Evolutionary conservation across 2,113 vertebrate genomes (phyloP).

Genomic region (Climacteris rufus): DNA sequence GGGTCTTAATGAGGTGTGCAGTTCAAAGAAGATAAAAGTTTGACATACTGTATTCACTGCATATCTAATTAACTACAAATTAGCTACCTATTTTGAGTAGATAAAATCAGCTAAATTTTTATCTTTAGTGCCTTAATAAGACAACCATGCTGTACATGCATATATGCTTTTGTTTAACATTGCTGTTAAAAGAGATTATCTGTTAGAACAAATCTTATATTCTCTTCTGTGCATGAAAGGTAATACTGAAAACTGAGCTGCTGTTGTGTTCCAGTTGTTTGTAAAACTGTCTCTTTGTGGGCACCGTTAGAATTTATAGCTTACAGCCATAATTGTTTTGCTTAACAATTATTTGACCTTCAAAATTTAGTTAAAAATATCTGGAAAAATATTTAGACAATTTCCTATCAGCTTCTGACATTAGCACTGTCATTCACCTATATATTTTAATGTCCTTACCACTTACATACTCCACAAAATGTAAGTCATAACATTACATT

Average conservation of each 20-base stretch:
- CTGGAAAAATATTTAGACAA: background rate
- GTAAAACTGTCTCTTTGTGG: background rate
- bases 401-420: background rate
- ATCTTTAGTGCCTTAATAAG: background rate
- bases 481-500: background rate
- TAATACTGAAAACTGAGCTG: background rate
- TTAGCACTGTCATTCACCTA: background rate
- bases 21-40: background rate
- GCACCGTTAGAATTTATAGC: background rate
- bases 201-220: background rate
- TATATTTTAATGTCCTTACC: background rate
- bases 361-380: background rate
- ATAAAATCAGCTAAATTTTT: background rate
- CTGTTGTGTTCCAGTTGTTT: background rate
- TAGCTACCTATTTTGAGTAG: background rate
- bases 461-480: background rate
- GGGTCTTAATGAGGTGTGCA: background rate
- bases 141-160: background rate
- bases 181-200: background rate
- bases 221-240: background rate
- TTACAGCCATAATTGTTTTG: background rate
- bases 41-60: background rate
- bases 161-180: background rate
- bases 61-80: background rate
- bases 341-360: background rate